Percentiles rank a stretch among this genome's conserved stretches.
phyloP scores from a whole-genome alignment of 37 sponge, comb jelly and placozoan species.

The Amphimedon queenslandica region DNA sequence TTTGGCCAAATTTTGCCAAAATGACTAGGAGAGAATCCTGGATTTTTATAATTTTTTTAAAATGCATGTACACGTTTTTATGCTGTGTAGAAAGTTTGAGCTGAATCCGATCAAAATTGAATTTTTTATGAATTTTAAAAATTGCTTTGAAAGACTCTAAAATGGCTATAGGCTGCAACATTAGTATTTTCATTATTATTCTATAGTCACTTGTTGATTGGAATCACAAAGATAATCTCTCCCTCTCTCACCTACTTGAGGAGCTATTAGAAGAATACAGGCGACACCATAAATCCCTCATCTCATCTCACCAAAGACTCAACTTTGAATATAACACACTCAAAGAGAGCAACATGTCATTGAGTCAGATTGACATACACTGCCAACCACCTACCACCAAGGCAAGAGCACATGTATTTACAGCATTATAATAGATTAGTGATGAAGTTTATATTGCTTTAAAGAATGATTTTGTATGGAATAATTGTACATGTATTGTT shows the following conservation, averaged over 20 bases:
- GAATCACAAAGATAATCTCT: conserved; percentile 12
- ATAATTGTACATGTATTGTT: no score
- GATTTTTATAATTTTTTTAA: no score
- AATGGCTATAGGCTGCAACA: not conserved
- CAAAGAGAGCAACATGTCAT: conserved; percentile 18
- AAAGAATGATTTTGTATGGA: not conserved
- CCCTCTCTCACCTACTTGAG: conserved; percentile 32
- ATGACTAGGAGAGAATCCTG: no score
- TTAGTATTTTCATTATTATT: no score
- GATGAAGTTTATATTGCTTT: not conserved
- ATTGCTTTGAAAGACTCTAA: no score
- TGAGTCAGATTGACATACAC: conserved; percentile 43
- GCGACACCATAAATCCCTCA: conserved; percentile 11
- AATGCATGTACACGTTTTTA: no score
- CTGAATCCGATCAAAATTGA: no score
- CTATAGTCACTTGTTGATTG: conserved; percentile 33
- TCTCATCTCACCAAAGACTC: conserved; percentile 37
- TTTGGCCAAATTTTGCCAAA: no score
- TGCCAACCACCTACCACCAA: conserved; percentile 12
- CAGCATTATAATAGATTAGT: not conserved
- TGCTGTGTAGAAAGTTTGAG: no score
- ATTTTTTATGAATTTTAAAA: no score
- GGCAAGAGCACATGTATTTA: not conserved
- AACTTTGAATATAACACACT: conserved; percentile 63
- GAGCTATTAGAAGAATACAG: conserved; percentile 60